phyloP scores from a whole-genome alignment of 2,888 invertebrate genomes.

The Deroplatys truncata region DNA sequence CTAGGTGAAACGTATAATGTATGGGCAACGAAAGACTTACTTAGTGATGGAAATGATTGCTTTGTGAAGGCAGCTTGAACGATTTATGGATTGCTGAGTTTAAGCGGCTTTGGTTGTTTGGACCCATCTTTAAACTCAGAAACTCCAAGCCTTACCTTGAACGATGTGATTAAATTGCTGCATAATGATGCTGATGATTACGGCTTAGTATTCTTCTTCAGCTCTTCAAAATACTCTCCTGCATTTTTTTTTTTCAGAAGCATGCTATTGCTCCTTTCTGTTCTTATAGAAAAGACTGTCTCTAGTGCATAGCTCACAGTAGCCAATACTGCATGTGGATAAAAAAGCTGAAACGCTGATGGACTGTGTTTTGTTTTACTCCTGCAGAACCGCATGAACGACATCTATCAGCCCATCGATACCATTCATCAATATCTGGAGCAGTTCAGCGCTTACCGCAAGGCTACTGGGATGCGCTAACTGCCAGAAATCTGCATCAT shows the following conservation, averaged over 20 bases:
- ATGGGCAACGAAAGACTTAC: too few species aligned
- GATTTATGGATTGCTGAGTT: too few species aligned
- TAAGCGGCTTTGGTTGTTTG: too few species aligned
- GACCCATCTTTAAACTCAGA: too few species aligned
- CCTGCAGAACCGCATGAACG: slow-evolving; percentile 67
- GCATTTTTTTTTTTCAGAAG: neutral
- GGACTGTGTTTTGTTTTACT: neutral
- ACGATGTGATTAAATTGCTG: too few species aligned
- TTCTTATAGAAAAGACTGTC: neutral
- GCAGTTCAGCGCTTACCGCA: slow-evolving; percentile 85
- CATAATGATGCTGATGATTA: too few species aligned
- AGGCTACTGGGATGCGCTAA: slow-evolving; percentile 57
- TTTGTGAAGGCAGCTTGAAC: too few species aligned
- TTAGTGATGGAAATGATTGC: too few species aligned
- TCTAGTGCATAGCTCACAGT: neutral
- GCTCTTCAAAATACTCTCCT: too few species aligned
- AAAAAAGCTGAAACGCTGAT: neutral
- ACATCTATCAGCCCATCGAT: slow-evolving; percentile 84
- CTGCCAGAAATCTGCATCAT: neutral
- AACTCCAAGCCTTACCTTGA: too few species aligned
- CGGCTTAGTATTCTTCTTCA: too few species aligned
- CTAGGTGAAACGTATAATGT: too few species aligned
- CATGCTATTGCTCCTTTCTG: neutral
- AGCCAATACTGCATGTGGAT: neutral
- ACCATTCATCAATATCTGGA: slow-evolving; percentile 92